Conservation (phyloP, 2,113 vertebrate species). For the Rafetus swinhoei region DNA sequence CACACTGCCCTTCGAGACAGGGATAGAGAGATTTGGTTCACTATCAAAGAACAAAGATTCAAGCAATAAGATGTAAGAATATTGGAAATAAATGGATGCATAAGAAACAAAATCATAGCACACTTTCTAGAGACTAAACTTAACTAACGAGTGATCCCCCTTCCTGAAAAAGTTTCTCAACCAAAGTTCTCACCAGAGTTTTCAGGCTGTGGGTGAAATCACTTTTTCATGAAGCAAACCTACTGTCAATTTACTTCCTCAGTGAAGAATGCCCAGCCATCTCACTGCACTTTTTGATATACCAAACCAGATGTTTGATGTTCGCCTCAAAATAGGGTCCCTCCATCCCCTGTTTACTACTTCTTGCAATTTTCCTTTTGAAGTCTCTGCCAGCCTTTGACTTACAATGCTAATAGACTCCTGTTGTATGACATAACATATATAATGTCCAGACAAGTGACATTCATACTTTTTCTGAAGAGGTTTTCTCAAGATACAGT, state of each 20-base stretch:
- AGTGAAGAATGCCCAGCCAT: neutral
- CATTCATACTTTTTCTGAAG: neutral
- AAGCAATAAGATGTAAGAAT: neutral
- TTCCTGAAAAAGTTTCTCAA: neutral
- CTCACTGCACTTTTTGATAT: neutral
- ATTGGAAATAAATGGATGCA: neutral
- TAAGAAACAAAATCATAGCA: neutral
- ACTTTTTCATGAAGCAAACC: neutral
- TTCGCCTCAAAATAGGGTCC: neutral
- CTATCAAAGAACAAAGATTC: neutral
- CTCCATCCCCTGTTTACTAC: neutral
- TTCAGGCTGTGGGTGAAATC: neutral
- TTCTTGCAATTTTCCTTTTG: neutral
- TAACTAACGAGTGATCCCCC: neutral
- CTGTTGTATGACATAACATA: neutral
- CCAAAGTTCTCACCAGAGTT: neutral
- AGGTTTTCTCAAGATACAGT: neutral
- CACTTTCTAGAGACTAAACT: neutral
- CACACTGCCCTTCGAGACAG: neutral
- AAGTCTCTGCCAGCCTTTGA: neutral
- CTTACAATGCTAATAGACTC: neutral
- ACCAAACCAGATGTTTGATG: neutral
- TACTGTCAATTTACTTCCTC: neutral
- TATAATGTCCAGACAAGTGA: neutral
- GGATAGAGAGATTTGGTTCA: neutral